A percentile compares a stretch with the other conserved stretches of the same genome.
These are phyloP conservation scores for Antigone vipio DNA, from an alignment of 2,113 vertebrate genomes.

Conservation along the genomic window DNA sequence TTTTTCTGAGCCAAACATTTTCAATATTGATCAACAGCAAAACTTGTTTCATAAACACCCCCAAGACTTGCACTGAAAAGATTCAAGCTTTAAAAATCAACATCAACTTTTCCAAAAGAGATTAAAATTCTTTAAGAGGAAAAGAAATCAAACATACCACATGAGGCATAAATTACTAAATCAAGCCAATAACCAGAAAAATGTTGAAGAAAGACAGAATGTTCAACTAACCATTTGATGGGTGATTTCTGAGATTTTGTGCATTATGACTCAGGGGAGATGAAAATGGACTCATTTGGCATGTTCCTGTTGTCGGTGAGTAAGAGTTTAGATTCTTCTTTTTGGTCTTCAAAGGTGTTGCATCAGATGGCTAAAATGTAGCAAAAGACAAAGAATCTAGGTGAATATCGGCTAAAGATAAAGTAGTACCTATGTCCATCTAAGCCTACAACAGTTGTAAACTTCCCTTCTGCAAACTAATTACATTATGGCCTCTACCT, in stretches of 20 bases:
- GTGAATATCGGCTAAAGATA: background rate
- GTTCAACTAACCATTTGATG: conserved; percentile 68
- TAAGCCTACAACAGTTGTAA: background rate
- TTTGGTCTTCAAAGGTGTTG: background rate
- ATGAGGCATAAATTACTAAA: conserved; percentile 7
- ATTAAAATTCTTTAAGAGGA: background rate
- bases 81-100: background rate
- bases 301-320: conserved; percentile 78
- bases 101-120: background rate
- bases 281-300: conserved; percentile 64
- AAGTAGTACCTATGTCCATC: background rate
- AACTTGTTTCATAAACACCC: background rate
- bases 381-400: background rate
- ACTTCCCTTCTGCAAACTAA: background rate
- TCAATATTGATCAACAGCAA: background rate
- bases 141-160: background rate
- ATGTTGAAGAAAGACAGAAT: background rate
- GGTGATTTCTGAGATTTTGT: background rate
- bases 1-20: background rate
- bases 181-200: conserved; percentile 40
- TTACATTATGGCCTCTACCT: background rate
- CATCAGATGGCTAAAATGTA: conserved; percentile 22
- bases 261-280: conserved; percentile 26
- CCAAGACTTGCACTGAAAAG: background rate
- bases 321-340: background rate